Percentiles rank a stretch among this genome's conserved stretches.
Conservation (phyloP, 1,140 invertebrate species). For the Drosophila lowei region DNA sequence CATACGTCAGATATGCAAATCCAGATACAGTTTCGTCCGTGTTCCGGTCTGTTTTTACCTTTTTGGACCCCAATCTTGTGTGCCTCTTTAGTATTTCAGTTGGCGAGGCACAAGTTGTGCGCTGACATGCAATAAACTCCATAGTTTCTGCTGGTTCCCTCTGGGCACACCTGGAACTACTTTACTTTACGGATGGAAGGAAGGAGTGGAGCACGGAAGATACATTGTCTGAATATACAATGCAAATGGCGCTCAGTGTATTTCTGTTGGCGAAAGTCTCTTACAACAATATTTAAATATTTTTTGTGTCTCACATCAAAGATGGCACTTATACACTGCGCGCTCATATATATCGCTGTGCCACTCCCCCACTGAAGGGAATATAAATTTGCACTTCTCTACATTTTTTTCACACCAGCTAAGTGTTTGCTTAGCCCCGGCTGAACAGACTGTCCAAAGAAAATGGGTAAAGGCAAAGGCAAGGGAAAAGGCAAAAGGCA, state of each 20-base stretch:
- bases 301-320: constrained; percentile 41
- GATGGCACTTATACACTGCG: constrained; percentile 18
- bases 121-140: constrained; percentile 30
- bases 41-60: constrained; percentile 14
- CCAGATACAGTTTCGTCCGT: constrained; percentile 10
- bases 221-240: constrained; percentile 47
- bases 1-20: constrained; percentile 71
- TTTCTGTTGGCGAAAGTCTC: constrained; percentile 13
- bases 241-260: constrained; percentile 32
- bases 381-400: constrained; percentile 60
- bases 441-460: not conserved
- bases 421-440: constrained; percentile 46
- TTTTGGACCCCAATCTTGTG: not conserved
- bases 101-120: constrained; percentile 31
- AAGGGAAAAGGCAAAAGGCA: not conserved
- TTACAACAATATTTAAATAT: constrained; percentile 41
- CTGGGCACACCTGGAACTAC: constrained; percentile 41
- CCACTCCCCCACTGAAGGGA: constrained; percentile 13
- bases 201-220: constrained; percentile 4
- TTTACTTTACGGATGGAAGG: not conserved
- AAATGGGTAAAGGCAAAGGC: not conserved
- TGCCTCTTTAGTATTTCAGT: constrained; percentile 20
- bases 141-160: constrained; percentile 1
- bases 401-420: constrained; percentile 54
- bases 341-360: constrained; percentile 29